These are phyloP conservation scores for Glossosoma conforme DNA, from an alignment of 1,140 invertebrate species.

Conservation along the genomic window DNA sequence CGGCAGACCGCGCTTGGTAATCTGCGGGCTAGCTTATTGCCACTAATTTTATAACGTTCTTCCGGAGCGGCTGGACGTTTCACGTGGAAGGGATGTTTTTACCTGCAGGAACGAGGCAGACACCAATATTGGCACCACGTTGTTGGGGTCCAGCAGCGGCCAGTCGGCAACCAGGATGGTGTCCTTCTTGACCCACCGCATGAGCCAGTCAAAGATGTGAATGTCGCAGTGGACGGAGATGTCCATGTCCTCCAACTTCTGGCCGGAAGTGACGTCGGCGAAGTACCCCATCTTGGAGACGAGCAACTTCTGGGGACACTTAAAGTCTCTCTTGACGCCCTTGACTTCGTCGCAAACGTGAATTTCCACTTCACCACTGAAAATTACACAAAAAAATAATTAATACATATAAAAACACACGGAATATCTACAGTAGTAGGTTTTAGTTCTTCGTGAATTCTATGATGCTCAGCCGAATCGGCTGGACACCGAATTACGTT, in stretches of 20 bases:
- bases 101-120: conserved; percentile 85
- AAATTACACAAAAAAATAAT: conserved; percentile 28
- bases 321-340: conserved; percentile 81
- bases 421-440: no score
- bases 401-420: neutral
- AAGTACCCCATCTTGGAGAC: conserved; percentile 93
- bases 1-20: no score
- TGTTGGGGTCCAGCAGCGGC: conserved; percentile 73
- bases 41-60: no score
- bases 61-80: no score
- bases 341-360: conserved; percentile 85
- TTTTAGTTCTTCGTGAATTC: no score
- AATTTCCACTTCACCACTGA: conserved; percentile 75
- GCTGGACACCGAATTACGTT: no score
- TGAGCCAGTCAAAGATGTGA: conserved; percentile 91
- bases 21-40: no score
- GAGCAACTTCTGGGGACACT: conserved; percentile 77
- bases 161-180: conserved; percentile 59
- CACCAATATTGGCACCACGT: conserved; percentile 86
- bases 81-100: no score
- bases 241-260: conserved; percentile 89
- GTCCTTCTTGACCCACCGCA: conserved; percentile 85
- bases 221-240: conserved; percentile 96
- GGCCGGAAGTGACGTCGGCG: conserved; percentile 79
- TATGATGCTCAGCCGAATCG: no score